phyloP scores from a whole-genome alignment of 2,888 invertebrate genomes.

The Carcina quercana region DNA sequence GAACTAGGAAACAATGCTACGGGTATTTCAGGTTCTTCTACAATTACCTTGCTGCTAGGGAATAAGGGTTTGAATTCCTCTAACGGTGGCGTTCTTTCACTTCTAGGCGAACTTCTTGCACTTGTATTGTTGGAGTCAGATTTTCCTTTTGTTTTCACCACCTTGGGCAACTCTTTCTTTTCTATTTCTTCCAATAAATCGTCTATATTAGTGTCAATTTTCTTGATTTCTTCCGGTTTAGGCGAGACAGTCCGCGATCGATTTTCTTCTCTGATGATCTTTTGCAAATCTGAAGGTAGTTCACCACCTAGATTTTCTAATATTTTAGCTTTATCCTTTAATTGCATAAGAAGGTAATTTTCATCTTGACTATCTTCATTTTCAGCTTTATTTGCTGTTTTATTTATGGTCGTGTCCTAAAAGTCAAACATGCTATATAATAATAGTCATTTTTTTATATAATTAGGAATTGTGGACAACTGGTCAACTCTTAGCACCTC shows the following conservation, averaged over 20 bases:
- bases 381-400: conserved; percentile 25
- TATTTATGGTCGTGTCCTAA: conserved; percentile 29
- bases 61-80: conserved; percentile 15
- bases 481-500: conserved; percentile 25
- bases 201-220: conserved; percentile 39
- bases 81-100: conserved; percentile 30
- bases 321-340: conserved; percentile 67
- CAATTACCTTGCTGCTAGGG: conserved; percentile 31
- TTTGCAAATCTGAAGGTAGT: conserved; percentile 61
- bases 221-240: conserved; percentile 27
- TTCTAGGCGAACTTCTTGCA: conserved; percentile 33
- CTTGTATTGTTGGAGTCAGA: conserved; percentile 31
- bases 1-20: conserved; percentile 28
- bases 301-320: conserved; percentile 71
- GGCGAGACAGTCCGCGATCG: conserved; percentile 35
- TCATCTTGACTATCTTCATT: conserved; percentile 56
- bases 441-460: background rate
- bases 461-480: background rate
- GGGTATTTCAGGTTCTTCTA: conserved; percentile 21
- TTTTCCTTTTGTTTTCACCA: conserved; percentile 27
- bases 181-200: conserved; percentile 59
- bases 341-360: conserved; percentile 37
- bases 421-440: background rate
- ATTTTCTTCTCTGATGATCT: conserved; percentile 52
- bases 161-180: conserved; percentile 54